Evolutionary conservation across 2,797 vertebrate genomes (phyloP).

Genomic region (Centropyge bicolor): DNA sequence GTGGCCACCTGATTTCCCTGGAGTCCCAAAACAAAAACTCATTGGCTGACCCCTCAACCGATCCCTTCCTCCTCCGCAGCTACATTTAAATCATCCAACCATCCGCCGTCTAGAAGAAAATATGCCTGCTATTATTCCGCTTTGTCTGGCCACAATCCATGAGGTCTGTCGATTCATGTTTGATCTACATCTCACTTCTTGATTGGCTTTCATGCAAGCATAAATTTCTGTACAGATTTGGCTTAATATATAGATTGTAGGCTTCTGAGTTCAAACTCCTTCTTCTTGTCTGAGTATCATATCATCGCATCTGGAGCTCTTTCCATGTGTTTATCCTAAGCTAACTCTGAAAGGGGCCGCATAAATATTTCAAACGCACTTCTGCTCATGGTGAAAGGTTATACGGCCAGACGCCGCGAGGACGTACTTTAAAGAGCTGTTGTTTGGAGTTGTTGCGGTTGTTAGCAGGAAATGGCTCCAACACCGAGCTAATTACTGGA

Average conservation of each 20-base stretch:
- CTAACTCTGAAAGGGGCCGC: conserved; percentile 35
- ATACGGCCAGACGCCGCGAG: conserved; percentile 36
- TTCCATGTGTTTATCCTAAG: conserved; percentile 48
- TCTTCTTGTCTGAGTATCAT: conserved; percentile 9
- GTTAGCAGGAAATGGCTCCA: conserved; percentile 52
- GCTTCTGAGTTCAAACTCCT: conserved; percentile 12
- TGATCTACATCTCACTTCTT: neutral
- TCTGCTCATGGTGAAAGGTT: conserved; percentile 56
- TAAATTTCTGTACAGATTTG: conserved; percentile 4
- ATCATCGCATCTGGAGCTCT: conserved; percentile 28
- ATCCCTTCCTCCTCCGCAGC: conserved; percentile 47
- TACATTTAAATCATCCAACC: conserved; percentile 53
- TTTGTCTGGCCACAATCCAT: neutral
- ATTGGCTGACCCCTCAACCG: conserved; percentile 57
- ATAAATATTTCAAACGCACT: conserved; percentile 70
- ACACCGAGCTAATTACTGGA: conserved; percentile 60
- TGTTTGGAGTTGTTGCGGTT: conserved; percentile 44
- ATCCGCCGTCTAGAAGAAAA: conserved; percentile 6
- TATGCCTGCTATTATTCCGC: neutral
- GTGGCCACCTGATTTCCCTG: conserved; percentile 80
- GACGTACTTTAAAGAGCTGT: conserved; percentile 46
- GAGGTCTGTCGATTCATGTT: neutral
- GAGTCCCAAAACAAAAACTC: conserved; percentile 75
- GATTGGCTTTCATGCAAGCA: neutral
- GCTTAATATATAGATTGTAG: neutral